Evolutionary conservation across 2,113 vertebrate species (phyloP).

Genomic region (Psittacara wagleri): DNA sequence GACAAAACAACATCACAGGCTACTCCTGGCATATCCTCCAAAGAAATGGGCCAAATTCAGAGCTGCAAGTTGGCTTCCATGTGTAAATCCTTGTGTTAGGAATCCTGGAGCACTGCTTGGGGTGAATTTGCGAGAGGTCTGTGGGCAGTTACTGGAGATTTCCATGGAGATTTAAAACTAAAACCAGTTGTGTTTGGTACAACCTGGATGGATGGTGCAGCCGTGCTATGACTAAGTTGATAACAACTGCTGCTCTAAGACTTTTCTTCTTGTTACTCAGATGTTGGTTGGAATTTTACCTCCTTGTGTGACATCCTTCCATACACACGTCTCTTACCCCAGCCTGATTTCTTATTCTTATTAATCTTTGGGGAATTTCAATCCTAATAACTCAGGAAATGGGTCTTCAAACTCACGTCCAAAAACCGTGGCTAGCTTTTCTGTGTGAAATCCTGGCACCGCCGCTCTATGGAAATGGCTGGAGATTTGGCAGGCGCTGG

Average conservation of each 20-base stretch:
- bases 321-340: neutral
- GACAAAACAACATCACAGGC: constrained; percentile 58
- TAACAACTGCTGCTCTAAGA: neutral
- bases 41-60: constrained; percentile 42
- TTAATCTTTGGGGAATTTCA: constrained; percentile 19
- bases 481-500: constrained; percentile 2
- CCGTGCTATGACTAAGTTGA: neutral
- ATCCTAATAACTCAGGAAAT: constrained; percentile 55
- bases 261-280: neutral
- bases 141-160: neutral
- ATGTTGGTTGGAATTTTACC: neutral
- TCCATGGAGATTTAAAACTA: neutral
- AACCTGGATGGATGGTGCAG: neutral
- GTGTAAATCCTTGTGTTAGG: neutral
- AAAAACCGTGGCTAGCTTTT: neutral
- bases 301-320: neutral
- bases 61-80: constrained; percentile 1
- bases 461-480: neutral
- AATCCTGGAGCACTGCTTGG: neutral
- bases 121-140: neutral
- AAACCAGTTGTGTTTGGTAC: neutral
- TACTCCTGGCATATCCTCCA: constrained; percentile 18
- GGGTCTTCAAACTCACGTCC: constrained; percentile 48
- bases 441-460: constrained; percentile 5
- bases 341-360: neutral